phyloP scores from a whole-genome alignment of 37 sponge, comb jelly and placozoan genomes.

The Chondrosia reniformis region DNA sequence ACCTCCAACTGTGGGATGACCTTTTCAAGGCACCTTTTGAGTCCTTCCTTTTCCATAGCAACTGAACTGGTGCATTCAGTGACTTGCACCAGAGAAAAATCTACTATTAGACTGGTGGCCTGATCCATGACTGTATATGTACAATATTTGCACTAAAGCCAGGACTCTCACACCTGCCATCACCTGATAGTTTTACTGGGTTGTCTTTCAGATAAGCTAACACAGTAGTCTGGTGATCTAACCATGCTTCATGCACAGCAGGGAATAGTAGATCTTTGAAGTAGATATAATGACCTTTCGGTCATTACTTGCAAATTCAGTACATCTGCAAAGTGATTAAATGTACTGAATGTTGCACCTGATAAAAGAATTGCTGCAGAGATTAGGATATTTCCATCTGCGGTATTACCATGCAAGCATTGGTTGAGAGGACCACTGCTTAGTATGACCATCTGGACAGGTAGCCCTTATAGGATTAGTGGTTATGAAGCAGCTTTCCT shows the following conservation, averaged over 20 bases:
- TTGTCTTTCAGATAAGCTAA: too few species aligned
- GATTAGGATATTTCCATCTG: neutral
- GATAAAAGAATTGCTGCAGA: neutral
- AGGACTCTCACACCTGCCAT: constrained; percentile 48
- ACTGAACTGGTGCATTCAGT: constrained; percentile 29
- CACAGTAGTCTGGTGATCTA: neutral
- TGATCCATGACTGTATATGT: constrained; percentile 31
- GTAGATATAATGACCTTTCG: neutral
- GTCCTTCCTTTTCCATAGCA: constrained; percentile 34
- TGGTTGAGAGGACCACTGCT: neutral
- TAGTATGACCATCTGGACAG: neutral
- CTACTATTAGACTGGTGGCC: constrained; percentile 22
- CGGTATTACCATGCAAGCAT: neutral
- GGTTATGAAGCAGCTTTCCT: neutral
- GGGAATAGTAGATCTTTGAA: neutral
- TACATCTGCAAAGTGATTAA: neutral
- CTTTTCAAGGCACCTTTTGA: constrained; percentile 7
- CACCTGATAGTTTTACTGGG: constrained; percentile 6
- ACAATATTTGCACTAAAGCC: constrained; percentile 30
- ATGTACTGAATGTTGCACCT: neutral
- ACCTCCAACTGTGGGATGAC: constrained; percentile 16
- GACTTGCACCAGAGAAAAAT: constrained; percentile 31
- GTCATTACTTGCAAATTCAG: neutral
- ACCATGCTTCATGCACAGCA: neutral
- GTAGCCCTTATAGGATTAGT: constrained; percentile 12